Evolutionary conservation across 1,140 invertebrate genomes (phyloP), one percentile per base, ranked within the genome.

Genomic region (Potamilus streckersoni): DNA sequence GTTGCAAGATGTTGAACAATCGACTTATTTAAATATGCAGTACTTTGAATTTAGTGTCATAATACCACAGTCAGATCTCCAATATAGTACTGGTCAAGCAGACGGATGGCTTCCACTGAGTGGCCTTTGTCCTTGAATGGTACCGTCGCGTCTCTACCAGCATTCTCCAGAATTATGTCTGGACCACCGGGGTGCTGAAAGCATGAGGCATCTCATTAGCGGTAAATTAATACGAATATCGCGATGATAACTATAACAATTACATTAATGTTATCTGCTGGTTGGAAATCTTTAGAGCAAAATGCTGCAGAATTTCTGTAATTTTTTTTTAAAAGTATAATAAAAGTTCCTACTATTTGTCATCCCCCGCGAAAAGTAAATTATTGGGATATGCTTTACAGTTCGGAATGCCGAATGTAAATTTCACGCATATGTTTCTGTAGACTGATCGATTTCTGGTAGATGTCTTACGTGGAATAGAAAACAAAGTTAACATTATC

Each of bases 81-180:
- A 19, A 96, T 92, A 1, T 93, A 88, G 85, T 93, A 95, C n/a
- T 94, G 83, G 23, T 83, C 76, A 20, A 91, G 67, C 65, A 86
- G 69, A 3, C 92, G 88, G 0, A 94, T 93, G 57, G 91, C 91
- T 23, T 83, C 79, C 20, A 90, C 90, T 2, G 94, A 94, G 80
- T 97, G 95, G 0, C 95, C 95, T 0, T 94, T 93, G 27, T 95
- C 93, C 38, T 94, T 90, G 88, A 97, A 97, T 0, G 95, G 93
- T 1, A 95, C 90, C 4, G 95, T 96, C 0, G 95, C 95, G 88
- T 98, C 96, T 13, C 93, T 91, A 1, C 96, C 96, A 0, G 95
- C 95, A 85, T 96, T 93, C 83, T 97, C 96, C 76, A 96, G 83
- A 64, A 97, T 92, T 1, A 97, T 92, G 27, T 97, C 96, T 4